Conservation (phyloP, 2,888 invertebrate genomes). For the Lochmaea capreae region DNA sequence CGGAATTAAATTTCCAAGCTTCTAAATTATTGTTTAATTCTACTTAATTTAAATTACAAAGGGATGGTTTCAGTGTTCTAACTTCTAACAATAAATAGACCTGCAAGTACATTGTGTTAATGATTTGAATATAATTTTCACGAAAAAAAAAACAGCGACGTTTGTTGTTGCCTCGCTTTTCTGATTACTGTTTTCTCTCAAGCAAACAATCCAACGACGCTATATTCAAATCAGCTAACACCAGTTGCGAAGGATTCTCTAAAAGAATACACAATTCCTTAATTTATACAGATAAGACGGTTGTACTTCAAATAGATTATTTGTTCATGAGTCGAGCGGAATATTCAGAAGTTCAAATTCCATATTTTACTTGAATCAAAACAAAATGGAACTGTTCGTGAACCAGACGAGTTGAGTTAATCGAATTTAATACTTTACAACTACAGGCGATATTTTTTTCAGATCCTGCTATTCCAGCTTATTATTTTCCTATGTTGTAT, state of each 20-base stretch:
- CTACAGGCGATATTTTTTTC: too few species aligned
- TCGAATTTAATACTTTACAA: too few species aligned
- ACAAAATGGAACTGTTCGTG: too few species aligned
- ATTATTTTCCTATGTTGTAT: too few species aligned
- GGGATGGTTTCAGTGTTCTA: neutral
- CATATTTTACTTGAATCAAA: neutral
- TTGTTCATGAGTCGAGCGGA: neutral
- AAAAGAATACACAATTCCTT: neutral
- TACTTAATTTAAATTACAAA: neutral
- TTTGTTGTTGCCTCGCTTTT: neutral
- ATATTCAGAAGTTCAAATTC: neutral
- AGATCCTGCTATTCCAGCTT: too few species aligned
- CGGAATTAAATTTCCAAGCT: neutral
- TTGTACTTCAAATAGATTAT: neutral
- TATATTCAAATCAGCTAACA: slow-evolving; percentile 4
- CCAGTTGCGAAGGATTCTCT: neutral
- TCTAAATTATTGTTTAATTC: neutral
- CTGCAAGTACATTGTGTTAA: neutral
- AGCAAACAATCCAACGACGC: neutral
- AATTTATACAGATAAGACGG: neutral
- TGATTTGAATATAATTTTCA: neutral
- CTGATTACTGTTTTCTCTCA: slow-evolving; percentile 3
- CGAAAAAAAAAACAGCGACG: neutral
- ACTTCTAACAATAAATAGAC: neutral
- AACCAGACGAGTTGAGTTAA: too few species aligned